phyloP scores from a whole-genome alignment of 2,888 invertebrate species.

The Gastracanthus pulcherrimus region DNA sequence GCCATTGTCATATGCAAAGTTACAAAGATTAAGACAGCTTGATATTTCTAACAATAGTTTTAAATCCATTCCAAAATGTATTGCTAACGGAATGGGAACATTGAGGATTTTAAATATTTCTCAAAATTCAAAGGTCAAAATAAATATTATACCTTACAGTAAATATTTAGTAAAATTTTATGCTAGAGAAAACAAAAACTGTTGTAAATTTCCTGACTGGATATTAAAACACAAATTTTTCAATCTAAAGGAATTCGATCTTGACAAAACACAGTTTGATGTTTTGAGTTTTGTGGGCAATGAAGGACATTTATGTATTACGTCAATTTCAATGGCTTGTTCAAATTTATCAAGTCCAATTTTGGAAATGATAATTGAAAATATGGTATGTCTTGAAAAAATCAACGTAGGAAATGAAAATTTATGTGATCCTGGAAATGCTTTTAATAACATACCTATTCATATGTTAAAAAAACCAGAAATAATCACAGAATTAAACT shows the following conservation, averaged over 20 bases:
- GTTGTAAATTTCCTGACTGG: constrained; percentile 56
- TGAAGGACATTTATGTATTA: constrained; percentile 6
- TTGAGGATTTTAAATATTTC: constrained; percentile 51
- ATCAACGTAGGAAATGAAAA: constrained; percentile 48
- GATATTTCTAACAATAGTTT: constrained; percentile 52
- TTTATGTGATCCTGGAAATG: neutral
- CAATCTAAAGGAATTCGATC: constrained; percentile 49
- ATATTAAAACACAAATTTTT: constrained; percentile 47
- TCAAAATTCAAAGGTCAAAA: constrained; percentile 21
- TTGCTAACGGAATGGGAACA: constrained; percentile 45
- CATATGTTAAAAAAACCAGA: constrained; percentile 37
- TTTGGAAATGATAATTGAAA: constrained; percentile 49
- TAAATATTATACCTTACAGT: constrained; percentile 50
- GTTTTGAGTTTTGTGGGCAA: constrained; percentile 27
- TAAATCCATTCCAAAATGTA: constrained; percentile 43
- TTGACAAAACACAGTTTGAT: constrained; percentile 47
- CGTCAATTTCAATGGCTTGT: constrained; percentile 34
- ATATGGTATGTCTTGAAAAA: constrained; percentile 48
- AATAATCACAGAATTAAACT: constrained; percentile 44
- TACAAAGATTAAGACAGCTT: constrained; percentile 41
- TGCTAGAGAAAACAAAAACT: constrained; percentile 45
- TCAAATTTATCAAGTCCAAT: constrained; percentile 49
- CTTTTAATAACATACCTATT: constrained; percentile 43
- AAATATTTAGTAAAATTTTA: constrained; percentile 54
- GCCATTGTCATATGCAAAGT: constrained; percentile 33